Conservation (phyloP, 2,888 invertebrate genomes). For the Chydorus sphaericus region DNA sequence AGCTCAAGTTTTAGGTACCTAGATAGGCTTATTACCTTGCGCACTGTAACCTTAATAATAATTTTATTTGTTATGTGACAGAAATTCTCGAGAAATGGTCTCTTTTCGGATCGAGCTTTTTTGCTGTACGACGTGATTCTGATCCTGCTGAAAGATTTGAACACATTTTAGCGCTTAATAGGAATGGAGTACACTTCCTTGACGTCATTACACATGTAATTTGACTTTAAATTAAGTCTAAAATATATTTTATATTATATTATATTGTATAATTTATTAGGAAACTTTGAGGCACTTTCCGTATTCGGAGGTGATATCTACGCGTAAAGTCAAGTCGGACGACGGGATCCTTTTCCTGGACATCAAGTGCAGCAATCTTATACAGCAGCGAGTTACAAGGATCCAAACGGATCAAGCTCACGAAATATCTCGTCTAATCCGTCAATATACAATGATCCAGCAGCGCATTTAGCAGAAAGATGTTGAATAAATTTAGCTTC, state of each 20-base stretch:
- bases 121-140: constrained; percentile 76
- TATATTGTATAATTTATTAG: constrained; percentile 28
- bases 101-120: constrained; percentile 94
- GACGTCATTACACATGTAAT: constrained; percentile 74
- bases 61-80: constrained; percentile 27
- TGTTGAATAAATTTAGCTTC: neutral
- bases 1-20: constrained; percentile 46
- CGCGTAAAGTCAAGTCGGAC: constrained; percentile 76
- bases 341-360: constrained; percentile 84
- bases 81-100: constrained; percentile 90
- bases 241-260: neutral
- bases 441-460: constrained; percentile 90
- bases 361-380: constrained; percentile 91
- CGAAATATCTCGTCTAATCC: constrained; percentile 86
- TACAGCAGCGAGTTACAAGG: constrained; percentile 87
- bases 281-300: constrained; percentile 86
- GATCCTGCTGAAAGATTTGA: constrained; percentile 59
- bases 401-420: constrained; percentile 96
- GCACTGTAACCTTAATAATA: neutral
- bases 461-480: constrained; percentile 28
- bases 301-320: constrained; percentile 89
- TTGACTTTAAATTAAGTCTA: constrained; percentile 15
- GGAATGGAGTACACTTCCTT: constrained; percentile 83
- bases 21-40: neutral
- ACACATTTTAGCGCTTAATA: constrained; percentile 82